A percentile compares a stretch with the other conserved stretches of the same genome.
Evolutionary conservation across 2,113 vertebrate species (phyloP).

Genomic region (Melanostigma gelatinosum): DNA sequence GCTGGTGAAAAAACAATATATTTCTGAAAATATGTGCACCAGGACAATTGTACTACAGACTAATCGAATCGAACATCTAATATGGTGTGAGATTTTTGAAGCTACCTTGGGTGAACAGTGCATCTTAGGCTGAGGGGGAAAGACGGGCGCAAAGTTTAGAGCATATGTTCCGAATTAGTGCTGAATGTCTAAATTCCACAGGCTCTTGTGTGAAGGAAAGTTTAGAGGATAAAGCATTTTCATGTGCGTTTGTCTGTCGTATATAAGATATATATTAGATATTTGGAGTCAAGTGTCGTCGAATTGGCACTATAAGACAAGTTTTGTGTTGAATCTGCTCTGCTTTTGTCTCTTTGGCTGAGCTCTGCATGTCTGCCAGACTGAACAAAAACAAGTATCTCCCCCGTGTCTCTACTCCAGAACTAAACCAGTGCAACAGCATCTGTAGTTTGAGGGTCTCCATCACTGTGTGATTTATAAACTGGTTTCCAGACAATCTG

Average conservation of each 20-base stretch:
- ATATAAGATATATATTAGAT: neutral
- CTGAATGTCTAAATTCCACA: slow-evolving; percentile 2
- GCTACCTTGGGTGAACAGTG: neutral
- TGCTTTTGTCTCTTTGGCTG: neutral
- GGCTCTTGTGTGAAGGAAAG: neutral
- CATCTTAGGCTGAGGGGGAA: neutral
- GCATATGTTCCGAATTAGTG: slow-evolving; percentile 5
- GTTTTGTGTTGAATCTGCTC: neutral
- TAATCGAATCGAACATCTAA: neutral
- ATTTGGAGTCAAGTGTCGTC: neutral
- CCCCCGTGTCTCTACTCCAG: neutral
- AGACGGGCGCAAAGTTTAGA: neutral
- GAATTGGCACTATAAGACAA: neutral
- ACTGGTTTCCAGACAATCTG: slow-evolving; percentile 26
- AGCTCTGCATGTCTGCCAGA: neutral
- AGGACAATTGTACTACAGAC: neutral
- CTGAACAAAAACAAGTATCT: neutral
- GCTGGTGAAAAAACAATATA: neutral
- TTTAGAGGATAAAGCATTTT: neutral
- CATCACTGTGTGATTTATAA: neutral
- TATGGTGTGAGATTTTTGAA: neutral
- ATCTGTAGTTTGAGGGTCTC: neutral
- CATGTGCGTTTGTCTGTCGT: neutral
- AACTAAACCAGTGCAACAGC: neutral
- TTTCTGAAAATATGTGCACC: neutral